Conservation (phyloP, 1,140 invertebrate genomes). For the Cotesia glomerata region DNA sequence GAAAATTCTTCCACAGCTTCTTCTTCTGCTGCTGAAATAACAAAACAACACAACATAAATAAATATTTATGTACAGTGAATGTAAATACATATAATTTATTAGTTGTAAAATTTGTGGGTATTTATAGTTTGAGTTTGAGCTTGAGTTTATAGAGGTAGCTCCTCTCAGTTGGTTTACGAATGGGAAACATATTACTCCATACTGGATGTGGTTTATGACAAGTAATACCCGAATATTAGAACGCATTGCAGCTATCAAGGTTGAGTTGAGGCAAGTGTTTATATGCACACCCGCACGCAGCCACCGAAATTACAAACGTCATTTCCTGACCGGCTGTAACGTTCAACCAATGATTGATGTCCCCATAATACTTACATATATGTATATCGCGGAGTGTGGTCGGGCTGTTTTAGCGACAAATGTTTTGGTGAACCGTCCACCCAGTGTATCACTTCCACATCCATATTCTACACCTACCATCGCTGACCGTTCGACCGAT, state of each 20-base stretch:
- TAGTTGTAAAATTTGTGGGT: too few species aligned
- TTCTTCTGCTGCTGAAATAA: background rate
- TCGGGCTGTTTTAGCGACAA: conserved; percentile 9
- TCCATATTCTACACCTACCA: too few species aligned
- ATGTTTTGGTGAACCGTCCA: conserved; percentile 8
- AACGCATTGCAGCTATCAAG: background rate
- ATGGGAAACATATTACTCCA: too few species aligned
- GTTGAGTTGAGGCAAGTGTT: background rate
- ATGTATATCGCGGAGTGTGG: background rate
- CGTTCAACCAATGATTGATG: conserved; percentile 18
- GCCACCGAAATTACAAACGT: conserved; percentile 18
- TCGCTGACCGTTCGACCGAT: background rate
- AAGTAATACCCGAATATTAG: background rate
- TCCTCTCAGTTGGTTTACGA: too few species aligned
- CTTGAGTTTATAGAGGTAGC: too few species aligned
- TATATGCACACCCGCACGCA: conserved; percentile 11
- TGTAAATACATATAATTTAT: too few species aligned
- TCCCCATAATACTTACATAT: background rate
- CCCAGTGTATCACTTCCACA: background rate
- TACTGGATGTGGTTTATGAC: background rate
- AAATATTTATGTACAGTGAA: too few species aligned
- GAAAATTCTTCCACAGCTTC: background rate
- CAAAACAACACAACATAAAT: too few species aligned
- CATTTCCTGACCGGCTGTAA: conserved; percentile 17
- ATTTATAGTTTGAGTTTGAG: too few species aligned